Percentiles rank a stretch among this genome's conserved stretches.
These are phyloP conservation scores for Gymnocypris eckloni DNA, from an alignment of 2,797 vertebrate genomes.

Conservation along the genomic window DNA sequence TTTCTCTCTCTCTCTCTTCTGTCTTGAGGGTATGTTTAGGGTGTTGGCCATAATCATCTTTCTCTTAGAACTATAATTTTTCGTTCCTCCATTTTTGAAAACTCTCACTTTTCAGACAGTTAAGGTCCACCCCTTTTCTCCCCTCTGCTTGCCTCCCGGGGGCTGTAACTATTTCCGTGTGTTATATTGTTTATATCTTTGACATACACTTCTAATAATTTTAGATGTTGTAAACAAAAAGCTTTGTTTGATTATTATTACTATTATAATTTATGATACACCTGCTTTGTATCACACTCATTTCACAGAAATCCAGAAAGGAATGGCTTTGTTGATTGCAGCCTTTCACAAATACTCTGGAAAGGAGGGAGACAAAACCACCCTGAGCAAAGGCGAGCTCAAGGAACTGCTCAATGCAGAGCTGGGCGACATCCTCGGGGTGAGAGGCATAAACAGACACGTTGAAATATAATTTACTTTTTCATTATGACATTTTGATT, in stretches of 20 bases:
- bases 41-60: slow-evolving; percentile 28
- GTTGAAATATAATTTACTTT: neutral
- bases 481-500: neutral
- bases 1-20: neutral
- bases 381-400: slow-evolving; percentile 65
- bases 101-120: slow-evolving; percentile 19
- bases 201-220: neutral
- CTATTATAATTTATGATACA: neutral
- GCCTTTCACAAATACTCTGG: slow-evolving; percentile 63
- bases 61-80: neutral
- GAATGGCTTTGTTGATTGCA: rapidly evolving
- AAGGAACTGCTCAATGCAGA: slow-evolving; percentile 27
- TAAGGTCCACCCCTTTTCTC: neutral
- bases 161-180: neutral
- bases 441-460: slow-evolving; percentile 40
- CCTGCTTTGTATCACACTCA: neutral
- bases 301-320: rapidly evolving
- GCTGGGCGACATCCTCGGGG: rapidly evolving
- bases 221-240: neutral
- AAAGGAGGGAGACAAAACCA: slow-evolving; percentile 4
- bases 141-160: neutral
- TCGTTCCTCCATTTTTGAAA: neutral
- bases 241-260: neutral
- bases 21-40: slow-evolving; percentile 7
- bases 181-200: neutral